A percentile compares a stretch with the other conserved stretches of the same genome.
Conservation (phyloP, 2,113 vertebrate genomes). For the Dermatemys mawii region DNA sequence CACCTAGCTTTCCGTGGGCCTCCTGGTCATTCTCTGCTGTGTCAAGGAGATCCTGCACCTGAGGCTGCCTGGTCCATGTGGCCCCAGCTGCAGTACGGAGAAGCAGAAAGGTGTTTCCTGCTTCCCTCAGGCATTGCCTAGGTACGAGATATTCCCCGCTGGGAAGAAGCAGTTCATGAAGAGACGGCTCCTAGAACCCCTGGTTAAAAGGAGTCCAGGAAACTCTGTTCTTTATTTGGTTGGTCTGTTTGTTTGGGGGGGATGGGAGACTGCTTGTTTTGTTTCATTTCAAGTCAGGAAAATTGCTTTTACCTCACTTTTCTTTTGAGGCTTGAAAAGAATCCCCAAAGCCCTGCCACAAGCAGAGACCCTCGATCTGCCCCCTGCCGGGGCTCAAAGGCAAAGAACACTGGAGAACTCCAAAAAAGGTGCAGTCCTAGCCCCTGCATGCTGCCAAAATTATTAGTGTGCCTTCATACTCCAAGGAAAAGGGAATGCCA, state of each 20-base stretch:
- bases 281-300: background rate
- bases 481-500: background rate
- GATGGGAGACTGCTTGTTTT: background rate
- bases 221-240: background rate
- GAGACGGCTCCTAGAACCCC: background rate
- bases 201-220: background rate
- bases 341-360: background rate
- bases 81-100: background rate
- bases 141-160: background rate
- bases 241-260: no score
- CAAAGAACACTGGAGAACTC: background rate
- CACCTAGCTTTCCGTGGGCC: background rate
- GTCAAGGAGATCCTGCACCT: background rate
- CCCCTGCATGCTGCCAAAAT: background rate
- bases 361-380: background rate
- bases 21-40: background rate
- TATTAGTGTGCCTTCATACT: background rate
- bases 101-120: background rate
- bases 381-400: background rate
- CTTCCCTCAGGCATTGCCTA: background rate
- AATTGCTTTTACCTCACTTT: background rate
- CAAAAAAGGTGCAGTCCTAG: background rate
- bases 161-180: background rate
- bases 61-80: background rate
- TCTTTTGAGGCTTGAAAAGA: background rate